Conservation (phyloP, 2,113 vertebrate genomes). For the Eclectus roratus region DNA sequence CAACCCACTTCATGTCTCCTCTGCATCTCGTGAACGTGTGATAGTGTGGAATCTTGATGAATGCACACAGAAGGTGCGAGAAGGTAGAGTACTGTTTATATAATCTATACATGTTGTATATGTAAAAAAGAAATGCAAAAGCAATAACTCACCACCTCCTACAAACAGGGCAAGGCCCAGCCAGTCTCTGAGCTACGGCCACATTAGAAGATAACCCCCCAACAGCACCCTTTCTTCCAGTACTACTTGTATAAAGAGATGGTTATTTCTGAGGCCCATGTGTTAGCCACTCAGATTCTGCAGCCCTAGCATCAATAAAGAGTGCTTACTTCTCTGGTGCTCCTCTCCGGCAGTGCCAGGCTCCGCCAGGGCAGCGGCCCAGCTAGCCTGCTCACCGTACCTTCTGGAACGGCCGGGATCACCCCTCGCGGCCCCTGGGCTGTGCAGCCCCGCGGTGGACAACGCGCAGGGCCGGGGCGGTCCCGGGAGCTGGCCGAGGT, state of each 20-base stretch:
- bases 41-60: slow-evolving; percentile 82
- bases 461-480: neutral
- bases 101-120: neutral
- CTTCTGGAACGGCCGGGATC: neutral
- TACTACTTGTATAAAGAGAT: no score
- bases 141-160: neutral
- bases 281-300: neutral
- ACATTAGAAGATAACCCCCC: neutral
- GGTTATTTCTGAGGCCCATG: neutral
- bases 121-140: neutral
- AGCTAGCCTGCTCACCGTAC: rapidly evolving
- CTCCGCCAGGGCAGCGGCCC: neutral
- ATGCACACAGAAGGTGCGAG: slow-evolving; percentile 65
- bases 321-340: neutral
- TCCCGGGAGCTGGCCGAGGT: neutral
- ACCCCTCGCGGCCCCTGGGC: rapidly evolving
- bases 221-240: neutral
- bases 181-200: neutral
- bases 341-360: no score
- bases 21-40: slow-evolving; percentile 82
- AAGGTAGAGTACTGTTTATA: slow-evolving; percentile 69
- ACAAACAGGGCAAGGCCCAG: neutral
- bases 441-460: neutral
- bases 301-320: neutral
- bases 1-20: slow-evolving; percentile 76